Percentiles rank a stretch among this genome's conserved stretches.
Evolutionary conservation across 2,888 invertebrate genomes (phyloP).

Genomic region (Melinaea menophilus): DNA sequence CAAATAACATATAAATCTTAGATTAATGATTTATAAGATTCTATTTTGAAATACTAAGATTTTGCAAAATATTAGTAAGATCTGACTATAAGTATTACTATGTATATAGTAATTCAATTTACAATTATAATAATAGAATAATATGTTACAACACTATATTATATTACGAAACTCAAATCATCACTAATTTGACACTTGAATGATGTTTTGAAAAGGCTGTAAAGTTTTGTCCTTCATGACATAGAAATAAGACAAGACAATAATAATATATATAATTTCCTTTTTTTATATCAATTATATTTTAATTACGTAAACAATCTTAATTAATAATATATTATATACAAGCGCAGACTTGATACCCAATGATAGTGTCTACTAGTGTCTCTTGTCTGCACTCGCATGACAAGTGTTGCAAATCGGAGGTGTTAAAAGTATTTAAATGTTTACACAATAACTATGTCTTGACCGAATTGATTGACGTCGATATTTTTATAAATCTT

Average conservation of each 20-base stretch:
- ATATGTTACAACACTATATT: slow-evolving; percentile 3
- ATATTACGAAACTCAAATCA: slow-evolving; percentile 26
- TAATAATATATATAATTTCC: too few relatives aligned
- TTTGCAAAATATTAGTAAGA: too few relatives aligned
- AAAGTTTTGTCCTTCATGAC: slow-evolving; percentile 21
- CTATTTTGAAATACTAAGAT: too few relatives aligned
- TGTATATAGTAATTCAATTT: background rate
- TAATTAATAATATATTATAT: too few relatives aligned
- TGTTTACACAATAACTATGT: slow-evolving; percentile 25
- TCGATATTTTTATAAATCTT: background rate
- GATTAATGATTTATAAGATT: too few relatives aligned
- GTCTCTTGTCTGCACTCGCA: slow-evolving; percentile 11
- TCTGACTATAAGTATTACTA: too few relatives aligned
- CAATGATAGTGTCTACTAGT: background rate
- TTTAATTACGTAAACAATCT: too few relatives aligned
- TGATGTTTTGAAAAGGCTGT: slow-evolving; percentile 35
- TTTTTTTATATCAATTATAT: too few relatives aligned
- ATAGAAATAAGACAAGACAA: background rate
- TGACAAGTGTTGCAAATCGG: slow-evolving; percentile 25
- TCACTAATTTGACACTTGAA: slow-evolving; percentile 32
- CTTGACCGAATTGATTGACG: slow-evolving; percentile 15
- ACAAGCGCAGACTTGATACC: too few relatives aligned
- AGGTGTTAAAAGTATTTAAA: slow-evolving; percentile 27
- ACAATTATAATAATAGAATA: too few relatives aligned
- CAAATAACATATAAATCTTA: too few relatives aligned